phyloP scores from a whole-genome alignment of 2,888 invertebrate genomes.

The Drosophila merina region DNA sequence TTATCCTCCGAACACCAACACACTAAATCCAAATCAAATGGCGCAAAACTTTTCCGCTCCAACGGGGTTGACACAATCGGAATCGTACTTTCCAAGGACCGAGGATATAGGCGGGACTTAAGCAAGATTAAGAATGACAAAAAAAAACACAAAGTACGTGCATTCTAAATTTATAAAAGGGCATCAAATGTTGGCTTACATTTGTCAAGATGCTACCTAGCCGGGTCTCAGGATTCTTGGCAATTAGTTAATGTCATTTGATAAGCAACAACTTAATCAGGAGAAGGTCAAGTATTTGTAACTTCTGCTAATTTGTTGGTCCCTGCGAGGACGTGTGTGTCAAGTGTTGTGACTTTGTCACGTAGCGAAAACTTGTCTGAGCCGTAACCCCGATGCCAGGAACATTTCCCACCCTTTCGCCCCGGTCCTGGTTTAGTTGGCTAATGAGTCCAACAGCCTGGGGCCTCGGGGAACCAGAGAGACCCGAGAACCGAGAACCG shows the following conservation, averaged over 20 bases:
- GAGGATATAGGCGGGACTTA: slow-evolving; percentile 59
- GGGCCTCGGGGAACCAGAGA: slow-evolving; percentile 52
- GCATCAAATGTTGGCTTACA: slow-evolving; percentile 61
- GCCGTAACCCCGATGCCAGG: slow-evolving; percentile 37
- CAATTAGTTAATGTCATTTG: slow-evolving; percentile 76
- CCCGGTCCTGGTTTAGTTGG: slow-evolving; percentile 34
- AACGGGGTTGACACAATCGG: slow-evolving; percentile 40
- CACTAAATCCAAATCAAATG: slow-evolving; percentile 64
- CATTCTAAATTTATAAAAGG: slow-evolving; percentile 73
- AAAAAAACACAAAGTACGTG: background rate
- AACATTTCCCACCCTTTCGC: background rate
- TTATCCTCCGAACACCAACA: background rate
- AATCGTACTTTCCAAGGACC: slow-evolving; percentile 23
- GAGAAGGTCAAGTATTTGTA: slow-evolving; percentile 74
- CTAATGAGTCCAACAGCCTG: slow-evolving; percentile 73
- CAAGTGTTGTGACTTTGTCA: slow-evolving; percentile 76
- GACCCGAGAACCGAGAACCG: slow-evolving; percentile 2
- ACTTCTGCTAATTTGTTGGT: slow-evolving; percentile 72
- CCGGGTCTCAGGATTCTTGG: slow-evolving; percentile 41
- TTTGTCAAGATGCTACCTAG: slow-evolving; percentile 1
- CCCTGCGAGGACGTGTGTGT: slow-evolving; percentile 47
- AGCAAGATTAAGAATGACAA: slow-evolving; percentile 61
- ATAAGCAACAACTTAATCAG: slow-evolving; percentile 67
- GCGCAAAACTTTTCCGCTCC: slow-evolving; percentile 57
- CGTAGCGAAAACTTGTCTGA: slow-evolving; percentile 73